phyloP scores from a whole-genome alignment of 2,888 invertebrate genomes.

The Agrochola macilenta region DNA sequence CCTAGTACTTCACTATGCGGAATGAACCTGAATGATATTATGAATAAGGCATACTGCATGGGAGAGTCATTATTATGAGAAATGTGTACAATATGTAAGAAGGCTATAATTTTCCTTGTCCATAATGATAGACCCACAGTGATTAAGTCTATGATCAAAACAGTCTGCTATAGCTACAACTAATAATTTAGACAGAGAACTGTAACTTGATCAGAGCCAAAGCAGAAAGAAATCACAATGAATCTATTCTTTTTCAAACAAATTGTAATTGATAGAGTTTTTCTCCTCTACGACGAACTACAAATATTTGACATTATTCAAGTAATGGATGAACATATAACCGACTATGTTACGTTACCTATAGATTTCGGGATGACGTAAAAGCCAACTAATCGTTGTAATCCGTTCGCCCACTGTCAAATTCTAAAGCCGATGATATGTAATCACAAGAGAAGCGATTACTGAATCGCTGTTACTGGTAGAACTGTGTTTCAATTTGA shows the following conservation, averaged over 20 bases:
- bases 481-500: neutral
- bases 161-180: neutral
- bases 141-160: slow-evolving; percentile 16
- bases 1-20: slow-evolving; percentile 68
- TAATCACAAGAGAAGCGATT: slow-evolving; percentile 22
- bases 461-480: slow-evolving; percentile 6
- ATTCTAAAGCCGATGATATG: slow-evolving; percentile 9
- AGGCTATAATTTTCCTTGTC: slow-evolving; percentile 6
- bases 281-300: neutral
- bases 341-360: neutral
- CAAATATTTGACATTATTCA: slow-evolving; percentile 14
- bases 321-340: slow-evolving; percentile 12
- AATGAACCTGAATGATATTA: slow-evolving; percentile 62
- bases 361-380: slow-evolving; percentile 36
- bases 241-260: neutral
- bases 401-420: slow-evolving; percentile 46
- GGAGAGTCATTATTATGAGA: slow-evolving; percentile 29
- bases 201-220: slow-evolving; percentile 13
- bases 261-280: neutral
- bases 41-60: slow-evolving; percentile 45
- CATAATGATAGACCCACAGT: slow-evolving; percentile 11
- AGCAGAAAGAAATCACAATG: neutral
- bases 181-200: slow-evolving; percentile 16
- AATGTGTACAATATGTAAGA: slow-evolving; percentile 8
- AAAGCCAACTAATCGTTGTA: slow-evolving; percentile 31